Conservation (phyloP, 2,113 vertebrate species). For the Alouatta palliata region DNA sequence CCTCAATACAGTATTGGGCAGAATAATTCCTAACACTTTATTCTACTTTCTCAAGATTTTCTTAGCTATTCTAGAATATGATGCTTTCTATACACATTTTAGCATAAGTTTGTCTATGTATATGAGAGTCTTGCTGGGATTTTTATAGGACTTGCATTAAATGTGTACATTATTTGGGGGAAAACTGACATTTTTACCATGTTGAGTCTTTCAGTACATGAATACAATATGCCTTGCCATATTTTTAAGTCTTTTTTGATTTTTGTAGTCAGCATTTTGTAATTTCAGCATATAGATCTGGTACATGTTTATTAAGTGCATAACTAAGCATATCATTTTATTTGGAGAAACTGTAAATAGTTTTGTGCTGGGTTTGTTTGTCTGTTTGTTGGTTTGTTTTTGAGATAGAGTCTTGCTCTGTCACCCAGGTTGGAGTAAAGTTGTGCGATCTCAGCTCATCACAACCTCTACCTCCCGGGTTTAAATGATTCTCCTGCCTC, state of each 20-base stretch:
- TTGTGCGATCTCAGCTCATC: too few relatives aligned
- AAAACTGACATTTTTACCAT: background rate
- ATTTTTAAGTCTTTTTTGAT: background rate
- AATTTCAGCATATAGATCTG: background rate
- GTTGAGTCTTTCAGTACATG: background rate
- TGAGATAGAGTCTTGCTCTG: too few relatives aligned
- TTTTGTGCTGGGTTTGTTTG: background rate
- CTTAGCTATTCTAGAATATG: background rate
- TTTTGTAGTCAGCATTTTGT: slow-evolving; percentile 16
- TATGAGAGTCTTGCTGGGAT: background rate
- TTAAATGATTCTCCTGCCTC: too few relatives aligned
- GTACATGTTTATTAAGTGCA: background rate
- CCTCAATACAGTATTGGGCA: background rate
- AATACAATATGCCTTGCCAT: background rate
- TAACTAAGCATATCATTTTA: background rate
- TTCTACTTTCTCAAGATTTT: background rate
- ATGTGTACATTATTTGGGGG: background rate
- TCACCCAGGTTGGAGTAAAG: too few relatives aligned
- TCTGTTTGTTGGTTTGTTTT: too few relatives aligned
- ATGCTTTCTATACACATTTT: background rate
- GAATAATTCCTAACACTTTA: background rate
- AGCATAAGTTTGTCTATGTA: background rate
- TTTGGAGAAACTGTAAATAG: background rate
- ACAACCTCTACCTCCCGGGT: too few relatives aligned
- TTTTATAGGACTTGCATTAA: slow-evolving; percentile 18